Conservation (phyloP, 30 jellyfish, hydroid and myxozoan genomes). For the Chironex yamaguchii region DNA sequence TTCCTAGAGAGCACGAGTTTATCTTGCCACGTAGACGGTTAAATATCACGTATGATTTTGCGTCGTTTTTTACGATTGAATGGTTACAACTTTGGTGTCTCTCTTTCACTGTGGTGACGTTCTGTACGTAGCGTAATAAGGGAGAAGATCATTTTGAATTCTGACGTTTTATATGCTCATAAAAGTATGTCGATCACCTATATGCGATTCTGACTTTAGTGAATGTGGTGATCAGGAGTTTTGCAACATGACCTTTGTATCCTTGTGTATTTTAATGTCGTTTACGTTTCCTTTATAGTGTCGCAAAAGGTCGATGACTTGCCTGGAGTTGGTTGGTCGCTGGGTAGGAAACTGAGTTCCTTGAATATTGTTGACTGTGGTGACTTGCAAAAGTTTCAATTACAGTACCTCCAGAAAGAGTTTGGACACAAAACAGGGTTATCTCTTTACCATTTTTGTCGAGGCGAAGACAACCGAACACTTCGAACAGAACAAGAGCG, state of each 20-base stretch:
- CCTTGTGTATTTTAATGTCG: too few relatives aligned
- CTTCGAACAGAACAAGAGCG: conserved; percentile 83
- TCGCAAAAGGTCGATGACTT: conserved; percentile 78
- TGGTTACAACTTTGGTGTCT: not conserved
- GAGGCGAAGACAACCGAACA: conserved; percentile 84
- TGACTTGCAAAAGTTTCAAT: conserved; percentile 65
- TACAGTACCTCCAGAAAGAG: conserved; percentile 67
- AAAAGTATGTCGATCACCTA: too few relatives aligned
- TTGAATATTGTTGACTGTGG: conserved; percentile 72
- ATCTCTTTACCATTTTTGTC: conserved; percentile 74
- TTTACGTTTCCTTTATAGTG: conserved; percentile 18
- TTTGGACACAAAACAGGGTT: conserved; percentile 90
- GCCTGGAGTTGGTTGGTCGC: conserved; percentile 92
- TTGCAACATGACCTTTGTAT: too few relatives aligned
- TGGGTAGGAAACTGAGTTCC: conserved; percentile 58
- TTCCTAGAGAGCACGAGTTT: too few relatives aligned
- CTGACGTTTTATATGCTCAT: too few relatives aligned
- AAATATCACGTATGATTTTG: not conserved
- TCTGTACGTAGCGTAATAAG: too few relatives aligned
- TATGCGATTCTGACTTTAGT: too few relatives aligned
- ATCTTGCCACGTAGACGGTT: too few relatives aligned
- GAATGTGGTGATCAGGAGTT: too few relatives aligned
- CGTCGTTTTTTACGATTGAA: not conserved
- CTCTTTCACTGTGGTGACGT: too few relatives aligned
- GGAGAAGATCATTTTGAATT: too few relatives aligned